Conservation (phyloP, 1,140 invertebrate genomes). For the Atta colombica region DNA sequence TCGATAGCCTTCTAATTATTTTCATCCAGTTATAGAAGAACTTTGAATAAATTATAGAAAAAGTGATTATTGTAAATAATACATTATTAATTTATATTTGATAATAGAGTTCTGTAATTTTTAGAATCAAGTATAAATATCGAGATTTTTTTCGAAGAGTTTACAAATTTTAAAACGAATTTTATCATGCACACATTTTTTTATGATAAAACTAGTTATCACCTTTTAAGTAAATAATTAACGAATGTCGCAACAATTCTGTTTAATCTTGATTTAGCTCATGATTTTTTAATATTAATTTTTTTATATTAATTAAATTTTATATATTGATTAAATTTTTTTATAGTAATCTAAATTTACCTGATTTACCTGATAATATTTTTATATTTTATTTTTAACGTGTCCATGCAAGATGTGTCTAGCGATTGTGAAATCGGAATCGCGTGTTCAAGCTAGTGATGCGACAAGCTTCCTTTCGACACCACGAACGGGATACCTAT, state of each 20-base stretch:
- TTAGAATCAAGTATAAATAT: no score
- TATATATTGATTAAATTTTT: no score
- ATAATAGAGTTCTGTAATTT: no score
- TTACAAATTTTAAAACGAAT: no score
- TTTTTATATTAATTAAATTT: no score
- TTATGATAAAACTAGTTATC: no score
- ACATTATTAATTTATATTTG: no score
- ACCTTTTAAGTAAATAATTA: not conserved
- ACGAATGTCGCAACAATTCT: not conserved
- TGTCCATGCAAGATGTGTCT: not conserved
- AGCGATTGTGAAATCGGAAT: slow-evolving; percentile 25
- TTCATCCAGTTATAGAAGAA: not conserved
- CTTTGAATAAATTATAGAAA: not conserved
- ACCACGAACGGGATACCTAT: slow-evolving; percentile 45
- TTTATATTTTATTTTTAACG: not conserved
- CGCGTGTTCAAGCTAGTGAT: slow-evolving; percentile 1
- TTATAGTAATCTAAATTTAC: not conserved
- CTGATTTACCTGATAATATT: not conserved
- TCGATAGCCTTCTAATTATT: slow-evolving; percentile 18
- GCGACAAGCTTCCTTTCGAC: slow-evolving; percentile 23
- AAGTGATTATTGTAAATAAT: no score
- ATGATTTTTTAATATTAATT: not conserved
- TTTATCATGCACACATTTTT: no score
- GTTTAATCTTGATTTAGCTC: not conserved
- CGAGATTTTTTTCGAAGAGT: no score